Conservation (phyloP, 1,140 invertebrate species). For the Triops cancriformis region DNA sequence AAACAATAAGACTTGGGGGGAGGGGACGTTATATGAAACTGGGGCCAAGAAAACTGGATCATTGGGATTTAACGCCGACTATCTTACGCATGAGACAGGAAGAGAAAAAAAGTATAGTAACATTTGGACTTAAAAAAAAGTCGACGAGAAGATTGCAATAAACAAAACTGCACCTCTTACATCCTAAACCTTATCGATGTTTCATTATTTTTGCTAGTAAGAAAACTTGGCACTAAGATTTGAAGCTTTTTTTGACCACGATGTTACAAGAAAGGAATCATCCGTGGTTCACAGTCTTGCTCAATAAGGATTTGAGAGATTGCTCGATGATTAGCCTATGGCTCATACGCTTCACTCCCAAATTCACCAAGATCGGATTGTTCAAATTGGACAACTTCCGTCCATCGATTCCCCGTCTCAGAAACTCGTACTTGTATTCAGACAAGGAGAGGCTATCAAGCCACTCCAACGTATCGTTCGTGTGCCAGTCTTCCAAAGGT, state of each 20-base stretch:
- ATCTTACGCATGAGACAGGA: background rate
- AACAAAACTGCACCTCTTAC: background rate
- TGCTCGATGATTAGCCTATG: constrained; percentile 49
- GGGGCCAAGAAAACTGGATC: background rate
- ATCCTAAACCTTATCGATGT: background rate
- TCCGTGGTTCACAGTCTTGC: background rate
- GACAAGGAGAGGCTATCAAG: constrained; percentile 43
- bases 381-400: constrained; percentile 43
- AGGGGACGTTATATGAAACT: background rate
- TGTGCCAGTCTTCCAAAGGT: constrained; percentile 42
- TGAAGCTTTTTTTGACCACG: background rate
- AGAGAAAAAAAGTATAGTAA: background rate
- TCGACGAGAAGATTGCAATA: background rate
- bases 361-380: constrained; percentile 43
- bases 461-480: constrained; percentile 46
- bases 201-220: background rate
- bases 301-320: constrained; percentile 35
- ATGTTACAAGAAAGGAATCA: background rate
- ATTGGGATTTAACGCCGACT: background rate
- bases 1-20: background rate
- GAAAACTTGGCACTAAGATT: constrained; percentile 4
- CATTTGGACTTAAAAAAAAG: background rate
- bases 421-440: constrained; percentile 46
- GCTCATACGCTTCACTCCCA: constrained; percentile 47
- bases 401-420: constrained; percentile 42